Evolutionary conservation across 2,888 invertebrate genomes (phyloP).

Genomic region (Suillia variegata): DNA sequence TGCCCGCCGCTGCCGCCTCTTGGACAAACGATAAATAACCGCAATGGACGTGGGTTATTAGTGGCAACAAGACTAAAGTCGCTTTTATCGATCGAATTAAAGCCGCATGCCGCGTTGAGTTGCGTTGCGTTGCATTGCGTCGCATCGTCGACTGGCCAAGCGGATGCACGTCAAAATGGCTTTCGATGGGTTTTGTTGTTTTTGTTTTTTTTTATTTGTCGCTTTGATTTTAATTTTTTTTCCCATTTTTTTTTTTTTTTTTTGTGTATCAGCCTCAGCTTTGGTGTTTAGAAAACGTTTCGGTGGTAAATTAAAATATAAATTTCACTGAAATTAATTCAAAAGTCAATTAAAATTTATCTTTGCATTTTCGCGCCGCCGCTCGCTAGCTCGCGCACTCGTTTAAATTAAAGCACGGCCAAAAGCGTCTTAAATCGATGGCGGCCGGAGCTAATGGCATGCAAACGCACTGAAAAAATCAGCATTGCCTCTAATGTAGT

Average conservation of each 20-base stretch:
- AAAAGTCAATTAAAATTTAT: constrained; percentile 30
- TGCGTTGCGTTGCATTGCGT: too few species aligned
- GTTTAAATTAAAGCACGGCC: too few species aligned
- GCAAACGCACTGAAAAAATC: not conserved
- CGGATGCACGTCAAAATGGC: not conserved
- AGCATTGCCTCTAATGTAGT: not conserved
- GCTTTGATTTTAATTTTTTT: too few species aligned
- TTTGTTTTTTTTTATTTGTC: too few species aligned
- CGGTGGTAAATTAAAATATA: constrained; percentile 13
- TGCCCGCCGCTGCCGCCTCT: too few species aligned
- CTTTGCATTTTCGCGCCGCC: constrained; percentile 12
- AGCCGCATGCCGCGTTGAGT: not conserved
- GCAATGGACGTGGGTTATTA: not conserved
- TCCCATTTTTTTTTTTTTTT: too few species aligned
- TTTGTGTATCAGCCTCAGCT: too few species aligned
- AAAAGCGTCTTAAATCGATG: too few species aligned
- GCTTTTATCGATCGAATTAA: not conserved
- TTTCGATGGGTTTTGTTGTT: not conserved
- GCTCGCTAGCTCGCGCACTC: too few species aligned
- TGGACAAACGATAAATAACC: not conserved
- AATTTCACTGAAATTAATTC: constrained; percentile 22
- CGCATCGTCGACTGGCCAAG: too few species aligned
- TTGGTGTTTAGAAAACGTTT: not conserved
- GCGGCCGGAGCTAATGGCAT: not conserved
- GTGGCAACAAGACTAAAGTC: not conserved